Percentiles rank a stretch among this genome's conserved stretches.
These are phyloP conservation scores for Vireo altiloquus DNA, from an alignment of 2,113 vertebrate species.

Conservation along the genomic window DNA sequence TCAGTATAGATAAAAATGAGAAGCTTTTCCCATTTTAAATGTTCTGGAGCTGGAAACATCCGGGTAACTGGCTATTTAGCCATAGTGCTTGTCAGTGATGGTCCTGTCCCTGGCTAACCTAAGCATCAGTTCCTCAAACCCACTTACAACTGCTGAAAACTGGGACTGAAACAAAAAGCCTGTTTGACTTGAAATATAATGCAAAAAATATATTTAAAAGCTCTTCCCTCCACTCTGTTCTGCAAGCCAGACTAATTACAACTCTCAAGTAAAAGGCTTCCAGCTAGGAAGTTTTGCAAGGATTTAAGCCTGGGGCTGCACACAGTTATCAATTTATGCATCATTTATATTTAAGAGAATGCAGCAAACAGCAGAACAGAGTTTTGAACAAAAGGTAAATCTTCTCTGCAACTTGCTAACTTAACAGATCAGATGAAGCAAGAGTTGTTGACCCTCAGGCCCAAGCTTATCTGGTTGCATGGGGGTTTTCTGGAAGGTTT, in stretches of 20 bases:
- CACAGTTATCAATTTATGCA: not conserved
- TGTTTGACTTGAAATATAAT: not conserved
- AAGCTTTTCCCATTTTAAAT: not conserved
- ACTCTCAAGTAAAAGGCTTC: not conserved
- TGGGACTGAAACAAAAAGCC: not conserved
- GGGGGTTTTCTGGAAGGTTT: not conserved
- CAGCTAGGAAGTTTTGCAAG: not conserved
- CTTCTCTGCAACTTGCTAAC: not conserved
- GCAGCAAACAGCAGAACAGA: not conserved
- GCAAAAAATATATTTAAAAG: not conserved
- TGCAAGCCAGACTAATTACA: not conserved
- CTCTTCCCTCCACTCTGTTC: not conserved
- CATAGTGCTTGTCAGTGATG: not conserved
- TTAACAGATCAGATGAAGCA: not conserved
- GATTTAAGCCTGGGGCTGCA: not conserved
- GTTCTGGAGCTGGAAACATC: not conserved
- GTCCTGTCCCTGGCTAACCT: not conserved
- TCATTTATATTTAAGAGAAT: not conserved
- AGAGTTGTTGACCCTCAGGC: not conserved
- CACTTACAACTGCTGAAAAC: not conserved
- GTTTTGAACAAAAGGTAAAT: not conserved
- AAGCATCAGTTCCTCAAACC: not conserved
- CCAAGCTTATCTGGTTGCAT: slow-evolving; percentile 50
- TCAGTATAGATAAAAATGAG: not conserved
- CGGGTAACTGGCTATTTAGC: not conserved